Base-by-base conservation (phyloP, 2,888 invertebrate genomes). In the Apoda limacodes region DNA sequence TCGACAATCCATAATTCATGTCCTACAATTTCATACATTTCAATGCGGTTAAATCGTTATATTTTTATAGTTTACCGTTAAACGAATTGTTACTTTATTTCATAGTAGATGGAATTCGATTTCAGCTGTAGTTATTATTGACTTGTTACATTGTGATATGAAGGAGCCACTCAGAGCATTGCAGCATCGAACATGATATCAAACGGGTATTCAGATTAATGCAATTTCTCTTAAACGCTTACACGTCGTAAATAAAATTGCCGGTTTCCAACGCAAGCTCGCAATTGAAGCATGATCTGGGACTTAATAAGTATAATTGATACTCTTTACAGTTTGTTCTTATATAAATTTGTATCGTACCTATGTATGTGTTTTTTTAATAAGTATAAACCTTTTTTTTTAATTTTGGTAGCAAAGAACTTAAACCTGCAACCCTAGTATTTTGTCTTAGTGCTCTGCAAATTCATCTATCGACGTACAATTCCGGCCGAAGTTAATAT, bases 1-100 rank as follows among this genome's bases (percentile, higher is more conserved):
- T 80, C 80, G 80, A 78, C 78, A 80, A 80, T 80, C 76, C 76
- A 80, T 80, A 78, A 80, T 80, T 80, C 78, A 80, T 80, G 80
- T 76, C 74, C 65, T 65, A 78, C 78, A 80, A 76, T 80, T 78
- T 78, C 74, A 80, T 80, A 78, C 68, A 60, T 65, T 63, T 64
- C 55, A 46, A 54, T 53, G 45, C 46, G 46, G 44, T 42, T 39
- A 38, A 50, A 55, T 47, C 44, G 53, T 48, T 55, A 48, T 60
- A 67, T 58, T 48, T 55, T 52, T 42, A 42, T 34, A 41, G 30
- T 30, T 29, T 38, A 35, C 41, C 43, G 48, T 46, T 58, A 55
- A 41, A 37, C 56, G 49, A 70, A 60, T 57, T 48, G 39, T 54
- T 40, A 52, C 71, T 60, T 58, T 70, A 64, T 55, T 37, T 34